phyloP scores from a whole-genome alignment of 53 echinoderm and acorn worm species.

The Paracentrotus lividus region DNA sequence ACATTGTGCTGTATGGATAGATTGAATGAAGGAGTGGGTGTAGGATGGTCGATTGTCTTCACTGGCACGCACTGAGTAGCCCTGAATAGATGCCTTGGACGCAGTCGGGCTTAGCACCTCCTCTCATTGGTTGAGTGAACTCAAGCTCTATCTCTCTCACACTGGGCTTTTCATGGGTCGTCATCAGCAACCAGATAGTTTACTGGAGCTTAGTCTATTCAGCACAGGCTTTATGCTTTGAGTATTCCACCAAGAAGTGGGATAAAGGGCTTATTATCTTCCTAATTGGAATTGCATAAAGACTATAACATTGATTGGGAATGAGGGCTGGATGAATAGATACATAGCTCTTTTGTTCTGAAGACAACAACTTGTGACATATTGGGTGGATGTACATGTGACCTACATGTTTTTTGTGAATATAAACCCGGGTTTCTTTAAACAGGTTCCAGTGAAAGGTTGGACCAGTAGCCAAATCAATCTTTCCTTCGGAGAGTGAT shows the following conservation, averaged over 20 bases:
- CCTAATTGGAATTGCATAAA: not conserved
- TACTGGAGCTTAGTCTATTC: conserved; percentile 45
- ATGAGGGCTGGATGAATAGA: not conserved
- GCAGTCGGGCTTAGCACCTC: not conserved
- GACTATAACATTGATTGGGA: not conserved
- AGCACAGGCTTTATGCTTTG: conserved; percentile 19
- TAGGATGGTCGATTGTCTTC: not conserved
- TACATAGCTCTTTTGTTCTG: too few relatives aligned
- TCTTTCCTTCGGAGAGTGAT: not conserved
- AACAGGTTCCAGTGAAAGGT: not conserved
- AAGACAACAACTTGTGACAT: too few relatives aligned
- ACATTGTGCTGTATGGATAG: not conserved
- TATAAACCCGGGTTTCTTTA: too few relatives aligned
- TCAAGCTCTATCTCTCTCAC: not conserved
- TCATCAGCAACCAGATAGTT: conserved; percentile 65
- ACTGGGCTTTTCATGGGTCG: conserved; percentile 13
- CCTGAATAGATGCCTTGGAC: conserved; percentile 23
- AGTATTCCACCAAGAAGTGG: not conserved
- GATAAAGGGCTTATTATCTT: not conserved
- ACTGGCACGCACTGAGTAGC: not conserved
- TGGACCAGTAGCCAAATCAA: not conserved
- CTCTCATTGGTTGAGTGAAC: conserved; percentile 64
- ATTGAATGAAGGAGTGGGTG: conserved; percentile 21
- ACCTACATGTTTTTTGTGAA: too few relatives aligned
- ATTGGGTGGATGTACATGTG: too few relatives aligned